Evolutionary conservation across 2,888 invertebrate species (phyloP).

Genomic region (Agapostemon virescens): DNA sequence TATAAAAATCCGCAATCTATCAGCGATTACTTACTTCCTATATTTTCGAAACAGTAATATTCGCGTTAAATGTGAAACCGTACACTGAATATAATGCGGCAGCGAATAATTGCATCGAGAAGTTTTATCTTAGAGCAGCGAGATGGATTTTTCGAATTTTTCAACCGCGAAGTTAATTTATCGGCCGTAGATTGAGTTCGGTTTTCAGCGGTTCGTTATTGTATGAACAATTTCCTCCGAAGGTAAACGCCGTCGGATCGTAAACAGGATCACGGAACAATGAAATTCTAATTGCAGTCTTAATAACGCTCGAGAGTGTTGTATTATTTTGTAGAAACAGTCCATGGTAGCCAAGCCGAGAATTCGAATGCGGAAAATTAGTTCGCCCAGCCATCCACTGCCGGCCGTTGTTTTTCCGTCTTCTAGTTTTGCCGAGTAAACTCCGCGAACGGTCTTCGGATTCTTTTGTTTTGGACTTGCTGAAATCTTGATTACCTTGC

Average conservation of each 20-base stretch:
- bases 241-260: conserved; percentile 25
- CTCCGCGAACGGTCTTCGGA: conserved; percentile 16
- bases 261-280: conserved; percentile 36
- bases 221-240: conserved; percentile 12
- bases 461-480: conserved; percentile 46
- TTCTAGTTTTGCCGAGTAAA: background rate
- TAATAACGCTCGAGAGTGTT: conserved; percentile 35
- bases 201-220: conserved; percentile 20
- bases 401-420: conserved; percentile 13
- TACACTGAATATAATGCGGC: too few species aligned
- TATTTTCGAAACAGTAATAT: too few species aligned
- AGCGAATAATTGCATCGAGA: too few species aligned
- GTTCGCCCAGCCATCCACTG: conserved; percentile 14
- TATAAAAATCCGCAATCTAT: too few species aligned
- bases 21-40: too few species aligned
- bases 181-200: conserved; percentile 29
- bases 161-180: background rate
- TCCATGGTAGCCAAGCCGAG: conserved; percentile 18
- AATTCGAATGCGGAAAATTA: conserved; percentile 47
- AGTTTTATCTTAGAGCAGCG: too few species aligned
- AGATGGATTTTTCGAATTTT: too few species aligned
- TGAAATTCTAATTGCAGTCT: conserved; percentile 51
- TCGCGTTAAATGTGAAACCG: too few species aligned
- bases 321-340: conserved; percentile 33
- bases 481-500: conserved; percentile 53